phyloP scores from a whole-genome alignment of 2,888 invertebrate genomes.

The Ecliptopera silaceata region DNA sequence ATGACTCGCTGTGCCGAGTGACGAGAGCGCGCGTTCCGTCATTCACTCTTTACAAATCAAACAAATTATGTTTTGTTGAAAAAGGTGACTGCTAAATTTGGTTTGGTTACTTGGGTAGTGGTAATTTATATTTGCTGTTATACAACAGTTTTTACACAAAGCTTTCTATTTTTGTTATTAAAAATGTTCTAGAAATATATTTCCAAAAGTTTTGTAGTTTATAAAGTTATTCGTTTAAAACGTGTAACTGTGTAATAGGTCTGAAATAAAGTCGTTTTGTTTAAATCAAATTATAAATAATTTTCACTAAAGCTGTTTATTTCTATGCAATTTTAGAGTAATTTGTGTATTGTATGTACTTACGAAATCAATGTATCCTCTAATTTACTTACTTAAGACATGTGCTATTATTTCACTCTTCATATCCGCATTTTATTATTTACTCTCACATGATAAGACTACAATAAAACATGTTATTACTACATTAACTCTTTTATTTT shows the following conservation, averaged over 20 bases:
- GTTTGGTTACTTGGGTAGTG: constrained; percentile 39
- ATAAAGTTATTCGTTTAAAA: no score
- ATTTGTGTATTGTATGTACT: no score
- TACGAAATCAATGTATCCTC: neutral
- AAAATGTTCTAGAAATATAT: no score
- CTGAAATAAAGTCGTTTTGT: no score
- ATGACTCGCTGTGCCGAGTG: constrained; percentile 55
- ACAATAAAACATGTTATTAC: neutral
- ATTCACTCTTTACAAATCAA: constrained; percentile 80
- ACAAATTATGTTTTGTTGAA: constrained; percentile 78
- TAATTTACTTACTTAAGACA: neutral
- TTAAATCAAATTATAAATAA: no score
- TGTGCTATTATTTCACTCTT: neutral
- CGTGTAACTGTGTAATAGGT: no score
- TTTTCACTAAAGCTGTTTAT: no score
- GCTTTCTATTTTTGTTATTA: constrained; percentile 1
- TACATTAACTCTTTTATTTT: constrained; percentile 9
- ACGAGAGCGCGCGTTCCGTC: constrained; percentile 58
- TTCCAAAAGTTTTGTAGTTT: no score
- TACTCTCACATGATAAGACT: neutral
- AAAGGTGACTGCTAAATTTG: constrained; percentile 65
- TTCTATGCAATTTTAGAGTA: no score
- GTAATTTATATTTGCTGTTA: constrained; percentile 30
- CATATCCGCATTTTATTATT: neutral
- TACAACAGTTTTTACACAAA: constrained; percentile 2